Conservation (phyloP, 2,113 vertebrate genomes). For the Aphyosemion australe region DNA sequence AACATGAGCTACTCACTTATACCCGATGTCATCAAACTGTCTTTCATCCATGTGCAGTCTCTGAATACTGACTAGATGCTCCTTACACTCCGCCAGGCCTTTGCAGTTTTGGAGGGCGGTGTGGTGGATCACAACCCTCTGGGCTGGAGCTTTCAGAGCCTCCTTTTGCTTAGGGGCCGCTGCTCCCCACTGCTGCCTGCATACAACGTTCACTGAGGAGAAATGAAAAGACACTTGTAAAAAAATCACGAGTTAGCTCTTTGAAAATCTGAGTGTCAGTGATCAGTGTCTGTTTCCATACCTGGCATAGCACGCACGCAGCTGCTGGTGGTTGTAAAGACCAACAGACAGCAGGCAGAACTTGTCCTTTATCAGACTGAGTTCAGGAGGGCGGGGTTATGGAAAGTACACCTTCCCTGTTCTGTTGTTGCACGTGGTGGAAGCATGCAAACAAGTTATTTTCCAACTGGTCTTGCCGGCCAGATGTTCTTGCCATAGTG, state of each 20-base stretch:
- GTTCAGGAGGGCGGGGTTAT: constrained; percentile 47
- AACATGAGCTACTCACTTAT: constrained; percentile 72
- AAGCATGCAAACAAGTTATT: not conserved
- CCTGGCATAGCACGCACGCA: constrained; percentile 38
- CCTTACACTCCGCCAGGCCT: constrained; percentile 26
- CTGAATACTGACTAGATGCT: constrained; percentile 64
- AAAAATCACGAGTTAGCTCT: not conserved
- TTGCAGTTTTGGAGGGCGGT: constrained; percentile 59
- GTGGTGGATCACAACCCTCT: constrained; percentile 73
- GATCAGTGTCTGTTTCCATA: constrained; percentile 14
- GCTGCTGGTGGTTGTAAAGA: not conserved
- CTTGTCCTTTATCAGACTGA: constrained; percentile 22
- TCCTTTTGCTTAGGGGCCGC: constrained; percentile 33
- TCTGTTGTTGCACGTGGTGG: constrained; percentile 13
- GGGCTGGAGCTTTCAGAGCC: constrained; percentile 36
- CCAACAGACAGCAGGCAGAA: not conserved
- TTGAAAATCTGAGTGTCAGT: not conserved
- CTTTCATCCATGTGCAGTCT: constrained; percentile 63
- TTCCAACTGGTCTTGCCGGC: not conserved
- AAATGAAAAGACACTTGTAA: not conserved
- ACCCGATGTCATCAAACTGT: constrained; percentile 78
- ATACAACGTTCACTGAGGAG: constrained; percentile 47
- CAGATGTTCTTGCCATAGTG: not conserved
- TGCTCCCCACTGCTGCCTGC: constrained; percentile 67
- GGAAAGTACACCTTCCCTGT: constrained; percentile 49